Evolutionary conservation across 2,888 invertebrate species (phyloP), one percentile per base, ranked within the genome.

Genomic region (Crepidodera aurea): DNA sequence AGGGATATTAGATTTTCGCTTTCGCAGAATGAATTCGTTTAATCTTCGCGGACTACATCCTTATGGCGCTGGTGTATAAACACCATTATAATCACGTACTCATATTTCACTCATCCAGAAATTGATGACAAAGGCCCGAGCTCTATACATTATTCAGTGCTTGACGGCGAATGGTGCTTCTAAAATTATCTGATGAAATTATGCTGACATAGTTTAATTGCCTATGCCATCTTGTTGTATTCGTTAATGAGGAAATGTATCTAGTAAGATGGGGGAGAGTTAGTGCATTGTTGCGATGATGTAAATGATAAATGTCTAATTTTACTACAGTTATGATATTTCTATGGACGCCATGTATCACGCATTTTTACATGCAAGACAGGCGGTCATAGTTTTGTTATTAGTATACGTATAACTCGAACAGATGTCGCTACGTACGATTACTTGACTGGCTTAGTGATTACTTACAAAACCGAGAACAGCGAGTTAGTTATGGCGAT

Each of bases 131-230:
- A 53, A 53, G 40, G 39, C 34, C 22, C 16, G 18, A 46, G 34
- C 37, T 10, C 29, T 46, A 32, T 56, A 46, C 56, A 56, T 56
- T 44, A 56, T 46, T 46, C 56, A 46, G 12, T 37, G 25, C 46
- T 56, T 34, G 46, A 19, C 13, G 44, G 46, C 15, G 46, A 22
- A 56, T 37, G 46, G 34, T 44, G 56, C 22, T 46, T 56, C 46
- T 34, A 56, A 56, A 56, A 46, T 56, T 46, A 56, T 46, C 56
- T 34, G 56, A 37, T 56, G 46, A 56, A 56, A 56, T 56, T 56
- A 56, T 34, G 46, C 56, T 46, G 56, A 56, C 56, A 56, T 56
- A 56, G 56, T 56, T 56, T 56, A 56, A 56, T 56, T 56, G 56
- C 46, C 44, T 46, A 13, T 25, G 56, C 32, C 56, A 25, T 56